phyloP scores from a whole-genome alignment of 2,888 invertebrate genomes.

The Thecophora atra region DNA sequence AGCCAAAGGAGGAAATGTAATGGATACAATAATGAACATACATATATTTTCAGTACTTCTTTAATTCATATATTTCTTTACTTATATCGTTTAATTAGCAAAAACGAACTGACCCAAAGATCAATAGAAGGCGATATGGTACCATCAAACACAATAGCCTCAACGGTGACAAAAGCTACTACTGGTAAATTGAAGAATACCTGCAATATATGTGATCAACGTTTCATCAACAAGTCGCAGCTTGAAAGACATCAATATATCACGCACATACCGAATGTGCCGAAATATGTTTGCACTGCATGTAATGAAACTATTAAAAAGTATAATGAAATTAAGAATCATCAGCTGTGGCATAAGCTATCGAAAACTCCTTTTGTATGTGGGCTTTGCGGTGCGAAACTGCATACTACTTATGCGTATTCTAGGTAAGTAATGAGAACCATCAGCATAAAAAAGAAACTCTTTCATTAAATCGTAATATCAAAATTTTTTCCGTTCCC shows the following conservation, averaged over 20 bases:
- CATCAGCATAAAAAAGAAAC: no score
- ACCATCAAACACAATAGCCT: neutral
- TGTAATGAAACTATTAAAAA: conserved; percentile 67
- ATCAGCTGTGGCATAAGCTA: conserved; percentile 66
- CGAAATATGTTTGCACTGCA: conserved; percentile 66
- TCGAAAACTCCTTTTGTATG: conserved; percentile 67
- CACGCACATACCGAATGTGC: conserved; percentile 56
- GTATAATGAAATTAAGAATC: conserved; percentile 62
- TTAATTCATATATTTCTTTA: neutral
- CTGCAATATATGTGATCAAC: conserved; percentile 57
- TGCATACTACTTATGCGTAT: conserved; percentile 56
- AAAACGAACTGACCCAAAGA: conserved; percentile 52
- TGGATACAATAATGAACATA: conserved; percentile 25
- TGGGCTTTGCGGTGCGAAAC: conserved; percentile 60
- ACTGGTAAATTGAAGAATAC: conserved; percentile 45
- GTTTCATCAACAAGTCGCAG: conserved; percentile 53
- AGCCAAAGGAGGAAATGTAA: conserved; percentile 55
- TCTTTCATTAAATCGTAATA: no score
- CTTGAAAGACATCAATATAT: conserved; percentile 54
- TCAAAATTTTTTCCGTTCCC: neutral
- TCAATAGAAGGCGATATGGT: neutral
- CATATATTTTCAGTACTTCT: no score
- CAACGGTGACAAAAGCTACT: neutral
- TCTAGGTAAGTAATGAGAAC: conserved; percentile 45
- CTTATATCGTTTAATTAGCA: conserved; percentile 46